Base-by-base conservation (phyloP, 2,888 invertebrate genomes). In the Noctua janthina region DNA sequence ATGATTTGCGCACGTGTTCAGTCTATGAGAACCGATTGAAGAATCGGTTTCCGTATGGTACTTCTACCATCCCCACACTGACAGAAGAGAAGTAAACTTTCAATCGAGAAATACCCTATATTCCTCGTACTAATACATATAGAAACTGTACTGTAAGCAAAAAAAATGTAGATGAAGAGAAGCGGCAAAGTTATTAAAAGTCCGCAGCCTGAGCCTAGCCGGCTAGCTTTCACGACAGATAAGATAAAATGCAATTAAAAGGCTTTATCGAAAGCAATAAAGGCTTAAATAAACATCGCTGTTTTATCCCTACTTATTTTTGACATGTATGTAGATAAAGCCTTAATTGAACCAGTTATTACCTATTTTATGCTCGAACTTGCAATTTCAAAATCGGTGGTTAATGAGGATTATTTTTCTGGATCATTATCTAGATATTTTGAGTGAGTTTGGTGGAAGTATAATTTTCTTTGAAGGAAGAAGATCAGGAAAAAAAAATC, bases 231-330 rank as follows among this genome's bases (percentile, higher is more conserved):
- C 51, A 67, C 35, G 46, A 46, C 17, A 71, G 71, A 85, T 79
- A 71, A 81, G 79, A 84, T 82, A 79, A 71, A 79, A 85, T 46
- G 66, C 66, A 71, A 79, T 84, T 64, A 72, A 68, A 78, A 54
- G 49, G 39, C 49, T 66, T 84, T 71, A 78, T 81, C 84, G 66
- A 67, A 70, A 59, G 56, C 56, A 71, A 79, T 84, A 46, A 70
- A 49, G 84, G 66, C 79, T 59, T 84, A 35, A 56, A 64, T 23
- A 66, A 39, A 70, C 51, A 84, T 43, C 11, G 46, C 59, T 78
- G 8, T 59, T 84, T 51, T 77, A 81, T 83, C 81, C 62, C 51
- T 69, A 78, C 77, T 83, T 62, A 77, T 46, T 77, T 68, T 77
- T 20, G 23, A 20, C 15, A 35, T 29, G 29, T 39, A 51, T 46